phyloP scores from a whole-genome alignment of 2,888 invertebrate species.

The Agrypnus murinus region DNA sequence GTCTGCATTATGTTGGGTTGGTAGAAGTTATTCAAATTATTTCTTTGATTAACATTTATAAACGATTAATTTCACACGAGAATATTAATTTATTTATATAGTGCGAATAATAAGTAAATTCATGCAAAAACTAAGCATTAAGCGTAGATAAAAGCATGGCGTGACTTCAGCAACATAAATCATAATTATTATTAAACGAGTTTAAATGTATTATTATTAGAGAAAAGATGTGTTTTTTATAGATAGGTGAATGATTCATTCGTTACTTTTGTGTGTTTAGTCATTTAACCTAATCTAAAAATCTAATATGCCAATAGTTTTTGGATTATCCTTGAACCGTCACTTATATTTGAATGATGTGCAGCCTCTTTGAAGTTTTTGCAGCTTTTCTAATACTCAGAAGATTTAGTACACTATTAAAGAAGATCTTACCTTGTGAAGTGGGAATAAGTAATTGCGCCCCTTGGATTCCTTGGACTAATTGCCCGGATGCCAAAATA shows the following conservation, averaged over 20 bases:
- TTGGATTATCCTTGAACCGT: too few species aligned
- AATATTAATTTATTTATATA: conserved; percentile 23
- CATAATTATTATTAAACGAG: conserved; percentile 30
- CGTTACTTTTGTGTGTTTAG: conserved; percentile 13
- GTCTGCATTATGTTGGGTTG: neutral
- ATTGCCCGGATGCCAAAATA: conserved; percentile 92
- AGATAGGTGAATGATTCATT: conserved; percentile 22
- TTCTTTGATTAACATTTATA: conserved; percentile 8
- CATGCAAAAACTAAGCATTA: conserved; percentile 31
- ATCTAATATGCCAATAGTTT: too few species aligned
- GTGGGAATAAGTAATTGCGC: conserved; percentile 96
- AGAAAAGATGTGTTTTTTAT: conserved; percentile 27
- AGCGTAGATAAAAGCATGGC: conserved; percentile 24
- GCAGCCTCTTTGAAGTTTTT: neutral
- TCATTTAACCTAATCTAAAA: neutral
- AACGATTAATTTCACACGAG: conserved; percentile 13
- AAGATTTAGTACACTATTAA: neutral
- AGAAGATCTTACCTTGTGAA: conserved; percentile 83
- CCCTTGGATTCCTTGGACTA: conserved; percentile 94
- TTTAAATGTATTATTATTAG: conserved; percentile 29
- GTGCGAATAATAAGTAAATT: conserved; percentile 27
- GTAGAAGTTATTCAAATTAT: conserved; percentile 6
- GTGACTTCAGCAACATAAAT: conserved; percentile 26
- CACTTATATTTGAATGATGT: too few species aligned
- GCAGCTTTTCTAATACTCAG: neutral